Base-by-base conservation (phyloP, 2,888 invertebrate genomes). In the Tiphia femorata region DNA sequence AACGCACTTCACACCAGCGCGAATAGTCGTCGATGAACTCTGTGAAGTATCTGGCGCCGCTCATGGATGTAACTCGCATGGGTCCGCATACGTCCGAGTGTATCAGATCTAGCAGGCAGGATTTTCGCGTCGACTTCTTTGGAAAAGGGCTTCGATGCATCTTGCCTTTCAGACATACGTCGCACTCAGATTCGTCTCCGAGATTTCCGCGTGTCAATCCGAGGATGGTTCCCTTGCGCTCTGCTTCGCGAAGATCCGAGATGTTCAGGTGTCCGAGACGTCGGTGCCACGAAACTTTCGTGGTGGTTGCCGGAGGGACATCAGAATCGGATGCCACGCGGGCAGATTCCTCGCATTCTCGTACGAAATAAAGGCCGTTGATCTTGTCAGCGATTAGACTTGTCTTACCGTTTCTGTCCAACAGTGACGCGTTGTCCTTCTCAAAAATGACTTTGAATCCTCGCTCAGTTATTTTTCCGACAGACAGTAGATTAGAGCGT, bases 81-180 rank as follows among this genome's bases (percentile, higher is more conserved):
- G 49, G 49, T 21, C 49, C 49, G 19, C 63, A 67, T 1, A 67
- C 46, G 17, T 67, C 60, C 0, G 48, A 48, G 27, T 63, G 49
- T 0, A 68, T 33, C 2, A 65, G 50, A 3, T 66, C 56, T 1
- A 68, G 25, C 5, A 49, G 3, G 27, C 46, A 16, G 2, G 49
- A 16, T 2, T 5, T 25, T 25, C 48, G 35, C 0, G 44, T 10
- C 0, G 46, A 44, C 8, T 35, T 33, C 40, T 27, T 46, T 23
- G 62, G 59, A 47, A 66, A 59, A 1, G 61, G 58, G 6, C 30
- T 6, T 23, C 17, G 40, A 1, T 60, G 49, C 57, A 60, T 41
- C 17, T 63, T 60, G 1, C 49, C 56, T 7, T 25, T 27, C 6
- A 62, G 23, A 41, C 63, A 64, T 5, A 46, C 38, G 40, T 63